A percentile compares a stretch with the other conserved stretches of the same genome.
phyloP scores from a whole-genome alignment of 2,113 vertebrate genomes.

The Dromaius novaehollandiae region DNA sequence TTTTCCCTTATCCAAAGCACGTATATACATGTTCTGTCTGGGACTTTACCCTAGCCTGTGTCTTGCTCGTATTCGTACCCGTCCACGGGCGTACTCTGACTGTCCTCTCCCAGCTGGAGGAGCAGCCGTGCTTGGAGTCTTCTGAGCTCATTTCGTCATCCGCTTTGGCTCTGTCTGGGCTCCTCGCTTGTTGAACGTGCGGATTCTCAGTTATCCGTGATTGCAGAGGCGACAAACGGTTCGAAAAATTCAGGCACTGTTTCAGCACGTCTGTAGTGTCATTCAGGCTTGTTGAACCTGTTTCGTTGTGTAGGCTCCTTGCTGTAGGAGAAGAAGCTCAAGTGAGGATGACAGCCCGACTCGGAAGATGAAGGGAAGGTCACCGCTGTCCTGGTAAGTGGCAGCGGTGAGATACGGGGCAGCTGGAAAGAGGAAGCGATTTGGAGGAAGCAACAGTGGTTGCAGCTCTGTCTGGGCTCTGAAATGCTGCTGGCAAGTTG shows the following conservation, averaged over 20 bases:
- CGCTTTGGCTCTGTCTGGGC: not conserved
- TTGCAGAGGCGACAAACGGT: not conserved
- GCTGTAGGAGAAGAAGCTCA: not conserved
- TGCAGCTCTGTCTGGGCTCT: not conserved
- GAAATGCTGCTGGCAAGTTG: not conserved
- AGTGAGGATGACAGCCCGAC: not conserved
- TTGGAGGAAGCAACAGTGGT: not conserved
- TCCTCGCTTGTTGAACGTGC: rapidly evolving
- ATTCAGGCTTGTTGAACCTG: rapidly evolving
- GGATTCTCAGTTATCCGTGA: rapidly evolving
- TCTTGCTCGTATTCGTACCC: not conserved
- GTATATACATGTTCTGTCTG: rapidly evolving
- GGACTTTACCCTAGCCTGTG: too few species aligned
- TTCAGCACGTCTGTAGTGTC: rapidly evolving
- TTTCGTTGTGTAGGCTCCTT: not conserved
- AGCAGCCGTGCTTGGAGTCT: not conserved
- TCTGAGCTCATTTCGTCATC: rapidly evolving
- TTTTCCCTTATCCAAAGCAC: not conserved
- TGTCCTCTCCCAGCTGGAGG: not conserved
- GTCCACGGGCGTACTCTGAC: not conserved
- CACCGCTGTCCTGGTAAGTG: not conserved
- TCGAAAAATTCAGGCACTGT: rapidly evolving
- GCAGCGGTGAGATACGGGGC: not conserved
- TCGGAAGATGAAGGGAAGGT: not conserved
- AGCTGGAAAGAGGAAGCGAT: not conserved